phyloP scores from a whole-genome alignment of 2,888 invertebrate genomes.

The Drosophila ezoana region DNA sequence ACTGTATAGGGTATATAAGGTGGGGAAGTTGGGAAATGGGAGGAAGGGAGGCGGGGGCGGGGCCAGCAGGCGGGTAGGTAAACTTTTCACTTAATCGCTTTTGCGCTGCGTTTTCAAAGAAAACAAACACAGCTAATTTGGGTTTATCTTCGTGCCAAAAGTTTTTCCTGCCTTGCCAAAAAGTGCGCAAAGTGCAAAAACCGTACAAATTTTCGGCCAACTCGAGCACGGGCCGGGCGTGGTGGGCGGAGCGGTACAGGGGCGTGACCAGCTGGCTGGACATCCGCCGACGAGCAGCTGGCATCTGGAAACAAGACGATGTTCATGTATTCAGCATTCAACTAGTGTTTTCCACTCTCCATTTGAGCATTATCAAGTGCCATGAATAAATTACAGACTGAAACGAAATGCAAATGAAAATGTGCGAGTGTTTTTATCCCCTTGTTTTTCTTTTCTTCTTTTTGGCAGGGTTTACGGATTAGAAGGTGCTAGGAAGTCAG shows the following conservation, averaged over 20 bases:
- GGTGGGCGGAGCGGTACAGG: neutral
- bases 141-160: slow-evolving; percentile 65
- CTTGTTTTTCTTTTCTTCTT: neutral
- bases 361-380: slow-evolving; percentile 39
- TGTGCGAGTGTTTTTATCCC: neutral
- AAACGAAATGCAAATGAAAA: slow-evolving; percentile 38
- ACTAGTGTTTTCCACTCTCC: slow-evolving; percentile 42
- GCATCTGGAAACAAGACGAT: slow-evolving; percentile 24
- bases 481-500: neutral
- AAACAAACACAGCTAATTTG: slow-evolving; percentile 77
- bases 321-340: slow-evolving; percentile 48
- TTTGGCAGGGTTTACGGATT: neutral
- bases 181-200: slow-evolving; percentile 48
- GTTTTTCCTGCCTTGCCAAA: slow-evolving; percentile 41
- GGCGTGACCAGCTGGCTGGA: neutral
- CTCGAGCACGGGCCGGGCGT: too few relatives aligned
- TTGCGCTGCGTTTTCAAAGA: slow-evolving; percentile 66
- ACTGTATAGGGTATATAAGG: too few relatives aligned
- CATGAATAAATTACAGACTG: slow-evolving; percentile 49
- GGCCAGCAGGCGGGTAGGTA: slow-evolving; percentile 2
- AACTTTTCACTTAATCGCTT: slow-evolving; percentile 78
- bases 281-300: too few relatives aligned
- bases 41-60: neutral
- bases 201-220: slow-evolving; percentile 16
- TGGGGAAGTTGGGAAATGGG: neutral